Evolutionary conservation across 1,140 invertebrate species (phyloP), one percentile per base, ranked within the genome.

Genomic region (Heterodera carotae): DNA sequence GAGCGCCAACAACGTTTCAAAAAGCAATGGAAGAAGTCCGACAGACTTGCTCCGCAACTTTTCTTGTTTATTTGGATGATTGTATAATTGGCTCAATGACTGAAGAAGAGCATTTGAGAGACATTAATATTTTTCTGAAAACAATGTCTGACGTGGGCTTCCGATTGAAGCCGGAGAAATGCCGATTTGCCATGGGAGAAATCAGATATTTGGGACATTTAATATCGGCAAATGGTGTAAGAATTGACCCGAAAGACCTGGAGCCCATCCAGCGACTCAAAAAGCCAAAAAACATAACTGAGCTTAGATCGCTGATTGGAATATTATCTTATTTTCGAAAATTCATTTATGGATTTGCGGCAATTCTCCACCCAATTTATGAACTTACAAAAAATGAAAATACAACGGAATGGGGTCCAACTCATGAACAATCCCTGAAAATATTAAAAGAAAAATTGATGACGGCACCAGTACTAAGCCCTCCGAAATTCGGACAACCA

Each of bases 21-120:
- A 31, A 18, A 29, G 53, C 53, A 7, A 77, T 77, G 73, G 69
- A 77, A 33, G 39, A 53, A 34, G n/a, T 77, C 0, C 76, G 66
- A 7, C 76, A 66, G 0, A 59, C 22, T 25, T 60, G 36, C 5
- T 68, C 18, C 0, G 43, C 72, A 1, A 74, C 27, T 2, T 77
- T 77, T 53, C 29, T 78, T 7, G 76, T 77, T 6, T 78, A 78
- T 31, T 56, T 78, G 18, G 76, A 78, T 48, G 76, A 78, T 10
- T 31, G 53, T 10, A 25, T 77, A 5, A 10, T 78, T 2, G 60
- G 43, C n/a, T 25, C 22, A 0, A 15, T 12, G 7, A 56, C 56
- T 12, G 72, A 77, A 12, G 33, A 22, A 0, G 22, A 34, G 10
- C 71, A 76, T 43, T 29, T 78, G 8, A n/a, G 12, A 2, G 74